Conservation (phyloP, 1,140 invertebrate species). For the Drosophila setifemur region DNA sequence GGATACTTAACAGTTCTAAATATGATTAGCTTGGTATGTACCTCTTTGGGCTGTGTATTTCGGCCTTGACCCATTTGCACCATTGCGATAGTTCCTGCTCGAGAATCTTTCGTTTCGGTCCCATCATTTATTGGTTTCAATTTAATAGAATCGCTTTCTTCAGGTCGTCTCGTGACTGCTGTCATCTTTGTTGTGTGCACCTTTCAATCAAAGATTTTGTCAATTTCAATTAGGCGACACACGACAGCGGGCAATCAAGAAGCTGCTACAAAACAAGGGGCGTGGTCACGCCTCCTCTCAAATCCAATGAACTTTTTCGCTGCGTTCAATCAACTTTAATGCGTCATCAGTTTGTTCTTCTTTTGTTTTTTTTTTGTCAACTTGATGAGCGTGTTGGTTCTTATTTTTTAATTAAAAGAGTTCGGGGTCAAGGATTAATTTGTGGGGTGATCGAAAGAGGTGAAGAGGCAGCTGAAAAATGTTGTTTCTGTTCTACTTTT, state of each 20-base stretch:
- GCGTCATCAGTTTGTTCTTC: constrained; percentile 33
- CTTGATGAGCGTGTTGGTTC: constrained; percentile 1
- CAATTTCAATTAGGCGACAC: constrained; percentile 59
- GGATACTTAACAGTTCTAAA: constrained; percentile 3
- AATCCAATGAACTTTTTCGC: constrained; percentile 9
- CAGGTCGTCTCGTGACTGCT: not conserved
- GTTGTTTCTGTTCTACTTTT: constrained; percentile 20
- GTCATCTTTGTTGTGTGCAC: constrained; percentile 23
- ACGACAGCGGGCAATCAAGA: constrained; percentile 42
- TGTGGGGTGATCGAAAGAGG: constrained; percentile 6
- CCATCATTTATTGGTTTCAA: constrained; percentile 4
- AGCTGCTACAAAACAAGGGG: not conserved
- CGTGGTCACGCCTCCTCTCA: constrained; percentile 32
- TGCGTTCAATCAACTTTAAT: constrained; percentile 51
- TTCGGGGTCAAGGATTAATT: constrained; percentile 76
- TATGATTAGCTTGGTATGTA: constrained; percentile 16
- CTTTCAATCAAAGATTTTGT: constrained; percentile 65
- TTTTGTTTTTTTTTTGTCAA: not conserved
- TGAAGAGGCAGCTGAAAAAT: not conserved
- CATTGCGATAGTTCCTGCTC: constrained; percentile 5
- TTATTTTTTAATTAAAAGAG: constrained; percentile 64
- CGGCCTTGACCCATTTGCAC: not conserved
- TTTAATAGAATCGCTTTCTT: constrained; percentile 8
- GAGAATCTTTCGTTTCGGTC: not conserved
- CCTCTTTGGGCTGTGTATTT: not conserved